A percentile compares a stretch with the other conserved stretches of the same genome.
Conservation (phyloP, 1,140 invertebrate species). For the Heliothis virescens region DNA sequence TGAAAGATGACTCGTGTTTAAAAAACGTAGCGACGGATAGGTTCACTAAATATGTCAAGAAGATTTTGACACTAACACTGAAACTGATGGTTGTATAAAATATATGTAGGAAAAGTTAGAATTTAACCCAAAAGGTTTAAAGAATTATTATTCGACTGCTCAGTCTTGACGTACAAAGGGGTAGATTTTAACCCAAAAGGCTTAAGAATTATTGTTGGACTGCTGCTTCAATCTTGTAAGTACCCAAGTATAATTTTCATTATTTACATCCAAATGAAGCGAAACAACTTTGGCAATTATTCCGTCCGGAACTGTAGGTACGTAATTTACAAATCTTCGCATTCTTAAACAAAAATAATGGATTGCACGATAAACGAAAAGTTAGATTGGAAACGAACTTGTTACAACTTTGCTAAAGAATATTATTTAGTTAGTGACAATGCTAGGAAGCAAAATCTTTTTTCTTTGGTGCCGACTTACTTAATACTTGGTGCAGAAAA, state of each 20-base stretch:
- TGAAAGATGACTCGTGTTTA: too few relatives aligned
- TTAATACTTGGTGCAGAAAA: not conserved
- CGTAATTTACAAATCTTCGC: constrained; percentile 48
- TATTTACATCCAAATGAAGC: constrained; percentile 45
- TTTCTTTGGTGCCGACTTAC: constrained; percentile 1
- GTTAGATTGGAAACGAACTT: constrained; percentile 64
- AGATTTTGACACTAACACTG: too few relatives aligned
- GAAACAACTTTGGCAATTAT: constrained; percentile 42
- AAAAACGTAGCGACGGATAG: too few relatives aligned
- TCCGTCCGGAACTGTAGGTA: constrained; percentile 28
- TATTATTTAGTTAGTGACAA: constrained; percentile 53
- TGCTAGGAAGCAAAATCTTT: constrained; percentile 26
- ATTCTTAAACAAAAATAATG: constrained; percentile 57
- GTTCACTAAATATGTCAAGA: too few relatives aligned
- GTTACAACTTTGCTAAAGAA: constrained; percentile 53
- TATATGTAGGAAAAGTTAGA: not conserved
- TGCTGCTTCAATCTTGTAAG: not conserved
- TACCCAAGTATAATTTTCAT: constrained; percentile 19
- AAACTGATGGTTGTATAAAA: too few relatives aligned
- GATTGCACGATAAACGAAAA: constrained; percentile 64
- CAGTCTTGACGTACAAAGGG: not conserved
- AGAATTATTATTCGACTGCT: not conserved
- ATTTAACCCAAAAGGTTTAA: not conserved
- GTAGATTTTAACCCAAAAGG: not conserved
- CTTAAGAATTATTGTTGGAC: not conserved